These are phyloP conservation scores for Petromus typicus DNA, from an alignment of 2,113 vertebrate species.

Conservation along the genomic window DNA sequence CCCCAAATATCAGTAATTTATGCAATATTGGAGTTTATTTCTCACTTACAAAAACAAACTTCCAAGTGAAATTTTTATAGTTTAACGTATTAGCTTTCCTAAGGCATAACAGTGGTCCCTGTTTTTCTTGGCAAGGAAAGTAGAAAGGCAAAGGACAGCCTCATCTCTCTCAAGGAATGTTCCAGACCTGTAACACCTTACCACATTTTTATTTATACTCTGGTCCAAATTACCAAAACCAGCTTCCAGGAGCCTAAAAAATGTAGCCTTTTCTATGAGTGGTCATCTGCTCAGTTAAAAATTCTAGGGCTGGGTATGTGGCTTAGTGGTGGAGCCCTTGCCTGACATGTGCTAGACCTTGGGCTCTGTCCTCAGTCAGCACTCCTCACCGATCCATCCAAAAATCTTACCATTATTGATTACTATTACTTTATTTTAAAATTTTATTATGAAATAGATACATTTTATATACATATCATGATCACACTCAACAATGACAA, in stretches of 20 bases:
- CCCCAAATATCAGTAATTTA: neutral
- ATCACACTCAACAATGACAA: too few relatives aligned
- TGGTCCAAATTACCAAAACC: neutral
- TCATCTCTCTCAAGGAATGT: neutral
- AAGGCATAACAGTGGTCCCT: neutral
- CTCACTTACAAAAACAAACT: neutral
- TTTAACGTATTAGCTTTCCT: neutral
- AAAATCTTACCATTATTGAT: neutral
- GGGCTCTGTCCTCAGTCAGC: neutral
- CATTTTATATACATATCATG: too few relatives aligned
- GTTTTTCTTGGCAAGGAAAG: neutral
- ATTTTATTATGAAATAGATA: too few relatives aligned
- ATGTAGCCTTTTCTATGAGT: neutral
- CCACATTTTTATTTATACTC: neutral
- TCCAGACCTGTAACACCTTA: neutral
- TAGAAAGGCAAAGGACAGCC: neutral
- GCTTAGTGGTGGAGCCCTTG: neutral
- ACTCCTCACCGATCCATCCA: neutral
- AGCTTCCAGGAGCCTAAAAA: neutral
- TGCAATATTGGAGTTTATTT: slow-evolving; percentile 26
- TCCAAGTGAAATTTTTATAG: neutral
- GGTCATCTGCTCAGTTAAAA: neutral
- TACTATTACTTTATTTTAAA: neutral
- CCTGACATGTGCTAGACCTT: neutral
- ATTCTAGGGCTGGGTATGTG: neutral